Conservation (phyloP, 2,113 vertebrate species). For the Urocynchramus pylzowi region DNA sequence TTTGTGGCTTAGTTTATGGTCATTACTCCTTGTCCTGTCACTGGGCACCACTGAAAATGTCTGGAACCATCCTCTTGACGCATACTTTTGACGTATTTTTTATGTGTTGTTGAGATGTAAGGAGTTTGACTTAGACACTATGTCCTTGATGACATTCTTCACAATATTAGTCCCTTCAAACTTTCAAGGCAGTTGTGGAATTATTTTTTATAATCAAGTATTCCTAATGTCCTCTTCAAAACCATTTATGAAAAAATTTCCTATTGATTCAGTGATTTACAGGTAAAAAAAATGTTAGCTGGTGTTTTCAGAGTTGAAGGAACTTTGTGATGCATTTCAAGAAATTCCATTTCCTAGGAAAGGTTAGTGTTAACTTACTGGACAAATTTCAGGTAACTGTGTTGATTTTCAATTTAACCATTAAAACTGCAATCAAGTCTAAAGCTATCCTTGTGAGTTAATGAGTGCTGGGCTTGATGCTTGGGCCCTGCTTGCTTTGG, state of each 20-base stretch:
- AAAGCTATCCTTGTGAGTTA: neutral
- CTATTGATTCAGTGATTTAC: neutral
- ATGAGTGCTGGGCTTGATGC: fast-evolving
- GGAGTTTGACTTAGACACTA: neutral
- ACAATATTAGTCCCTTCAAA: neutral
- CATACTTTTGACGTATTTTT: neutral
- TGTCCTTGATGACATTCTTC: neutral
- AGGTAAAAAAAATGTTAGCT: neutral
- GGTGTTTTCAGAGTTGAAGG: neutral
- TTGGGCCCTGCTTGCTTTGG: neutral
- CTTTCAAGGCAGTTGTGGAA: neutral
- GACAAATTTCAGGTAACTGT: neutral
- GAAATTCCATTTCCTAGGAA: neutral
- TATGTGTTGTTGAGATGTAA: neutral
- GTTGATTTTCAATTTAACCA: neutral
- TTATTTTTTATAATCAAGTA: neutral
- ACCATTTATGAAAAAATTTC: neutral
- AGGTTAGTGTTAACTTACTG: neutral
- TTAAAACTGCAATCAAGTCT: neutral
- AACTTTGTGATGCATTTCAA: neutral
- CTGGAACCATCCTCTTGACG: neutral
- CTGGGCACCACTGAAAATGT: neutral
- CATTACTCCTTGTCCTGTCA: neutral
- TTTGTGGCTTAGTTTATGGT: neutral
- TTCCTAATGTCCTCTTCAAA: neutral